Percentiles rank a stretch among this genome's conserved stretches.
These are phyloP conservation scores for Aplochiton taeniatus DNA, from an alignment of 2,797 vertebrate species.

Conservation along the genomic window DNA sequence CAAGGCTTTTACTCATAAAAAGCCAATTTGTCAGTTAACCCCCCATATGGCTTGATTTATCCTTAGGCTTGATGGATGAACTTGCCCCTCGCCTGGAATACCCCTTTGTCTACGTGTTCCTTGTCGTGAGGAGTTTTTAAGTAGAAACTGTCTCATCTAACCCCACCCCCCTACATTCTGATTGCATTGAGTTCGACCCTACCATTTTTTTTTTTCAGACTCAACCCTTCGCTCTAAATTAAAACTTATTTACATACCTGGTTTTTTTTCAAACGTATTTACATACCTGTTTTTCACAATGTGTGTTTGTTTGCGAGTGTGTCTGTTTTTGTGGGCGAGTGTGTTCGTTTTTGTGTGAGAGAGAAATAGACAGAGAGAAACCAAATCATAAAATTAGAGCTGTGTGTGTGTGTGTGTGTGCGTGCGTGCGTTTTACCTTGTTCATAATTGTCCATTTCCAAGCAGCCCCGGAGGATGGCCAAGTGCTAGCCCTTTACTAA, in stretches of 20 bases:
- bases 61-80: too few species aligned
- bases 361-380: background rate
- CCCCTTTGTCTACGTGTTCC: too few species aligned
- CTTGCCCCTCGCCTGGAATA: too few species aligned
- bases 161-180: too few species aligned
- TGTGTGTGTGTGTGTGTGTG: background rate
- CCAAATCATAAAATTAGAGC: conserved; percentile 1
- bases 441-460: conserved; percentile 14
- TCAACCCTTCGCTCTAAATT: too few species aligned
- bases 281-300: background rate
- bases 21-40: too few species aligned
- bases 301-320: background rate
- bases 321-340: background rate
- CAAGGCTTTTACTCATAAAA: too few species aligned
- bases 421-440: conserved; percentile 82
- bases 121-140: background rate
- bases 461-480: conserved; percentile 5
- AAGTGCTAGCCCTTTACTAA: background rate
- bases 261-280: too few species aligned
- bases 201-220: too few species aligned
- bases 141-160: background rate
- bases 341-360: background rate
- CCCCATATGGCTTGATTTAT: too few species aligned
- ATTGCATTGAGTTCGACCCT: too few species aligned
- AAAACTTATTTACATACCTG: too few species aligned